Conservation (phyloP, 2,888 invertebrate genomes). For the Tortrix viridana region DNA sequence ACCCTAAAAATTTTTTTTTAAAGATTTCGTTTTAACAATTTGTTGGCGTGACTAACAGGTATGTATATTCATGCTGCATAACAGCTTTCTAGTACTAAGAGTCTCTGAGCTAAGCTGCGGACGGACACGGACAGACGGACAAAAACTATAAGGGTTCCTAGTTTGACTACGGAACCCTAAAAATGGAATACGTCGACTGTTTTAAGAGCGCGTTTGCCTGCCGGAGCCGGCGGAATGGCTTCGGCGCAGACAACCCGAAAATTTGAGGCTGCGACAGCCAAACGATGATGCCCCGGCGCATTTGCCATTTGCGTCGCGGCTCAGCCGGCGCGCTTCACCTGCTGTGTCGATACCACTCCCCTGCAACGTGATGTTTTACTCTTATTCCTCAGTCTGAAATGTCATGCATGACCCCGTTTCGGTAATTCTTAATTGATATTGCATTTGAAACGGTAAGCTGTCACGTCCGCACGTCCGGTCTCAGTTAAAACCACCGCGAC, state of each 20-base stretch:
- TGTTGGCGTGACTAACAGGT: too few relatives aligned
- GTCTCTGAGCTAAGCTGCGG: too few relatives aligned
- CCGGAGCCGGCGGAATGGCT: conserved; percentile 33
- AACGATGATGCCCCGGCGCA: conserved; percentile 58
- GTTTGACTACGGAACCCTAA: too few relatives aligned
- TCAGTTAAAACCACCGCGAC: not conserved
- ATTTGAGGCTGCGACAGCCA: conserved; percentile 45
- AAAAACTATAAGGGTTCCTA: too few relatives aligned
- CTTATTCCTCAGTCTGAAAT: conserved; percentile 18
- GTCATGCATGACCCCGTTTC: conserved; percentile 1
- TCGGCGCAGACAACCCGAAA: conserved; percentile 46
- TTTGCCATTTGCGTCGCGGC: conserved; percentile 58
- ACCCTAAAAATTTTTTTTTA: too few relatives aligned
- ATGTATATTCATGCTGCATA: too few relatives aligned
- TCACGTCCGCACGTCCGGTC: not conserved
- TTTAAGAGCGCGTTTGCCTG: not conserved
- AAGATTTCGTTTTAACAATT: too few relatives aligned
- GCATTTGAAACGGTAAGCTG: not conserved
- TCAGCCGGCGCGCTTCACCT: conserved; percentile 47
- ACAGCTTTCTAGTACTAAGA: too few relatives aligned
- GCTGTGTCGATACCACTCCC: conserved; percentile 53
- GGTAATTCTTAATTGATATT: conserved; percentile 6
- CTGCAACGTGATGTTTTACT: conserved; percentile 18
- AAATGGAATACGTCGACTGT: not conserved
- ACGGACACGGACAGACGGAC: too few relatives aligned